Conservation (phyloP, 2,888 invertebrate species). For the Aphodius sticticus region DNA sequence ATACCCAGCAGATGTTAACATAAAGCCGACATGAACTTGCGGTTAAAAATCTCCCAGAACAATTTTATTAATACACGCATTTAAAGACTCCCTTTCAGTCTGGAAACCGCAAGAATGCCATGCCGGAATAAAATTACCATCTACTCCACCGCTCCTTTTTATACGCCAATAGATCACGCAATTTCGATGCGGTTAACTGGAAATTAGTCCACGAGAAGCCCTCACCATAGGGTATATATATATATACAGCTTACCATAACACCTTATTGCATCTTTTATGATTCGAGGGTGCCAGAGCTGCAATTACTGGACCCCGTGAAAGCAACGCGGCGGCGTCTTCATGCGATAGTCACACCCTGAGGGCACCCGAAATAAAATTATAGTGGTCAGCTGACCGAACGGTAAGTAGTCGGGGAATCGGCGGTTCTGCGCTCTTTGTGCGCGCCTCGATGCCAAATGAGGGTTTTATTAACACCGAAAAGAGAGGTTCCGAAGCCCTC, state of each 20-base stretch:
- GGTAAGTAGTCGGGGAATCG: constrained; percentile 20
- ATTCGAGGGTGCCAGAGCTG: constrained; percentile 18
- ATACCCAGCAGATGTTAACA: neutral
- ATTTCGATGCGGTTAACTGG: constrained; percentile 8
- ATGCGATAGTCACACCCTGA: constrained; percentile 10
- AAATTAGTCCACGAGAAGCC: constrained; percentile 7
- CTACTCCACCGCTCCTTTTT: constrained; percentile 7
- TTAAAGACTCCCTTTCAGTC: constrained; percentile 9
- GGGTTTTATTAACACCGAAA: constrained; percentile 24
- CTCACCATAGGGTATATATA: too few relatives aligned
- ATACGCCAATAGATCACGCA: constrained; percentile 24
- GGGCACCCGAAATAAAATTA: constrained; percentile 22
- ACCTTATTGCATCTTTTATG: constrained; percentile 18
- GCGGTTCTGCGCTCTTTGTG: neutral
- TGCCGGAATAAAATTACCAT: neutral
- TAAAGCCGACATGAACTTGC: neutral
- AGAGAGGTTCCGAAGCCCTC: constrained; percentile 5
- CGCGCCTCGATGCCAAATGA: constrained; percentile 12
- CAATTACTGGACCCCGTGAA: constrained; percentile 18
- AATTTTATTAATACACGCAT: neutral
- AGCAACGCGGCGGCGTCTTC: neutral
- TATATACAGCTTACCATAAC: neutral
- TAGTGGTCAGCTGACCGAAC: constrained; percentile 16
- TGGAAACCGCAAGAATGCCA: constrained; percentile 16
- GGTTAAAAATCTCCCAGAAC: neutral